These are phyloP conservation scores for Abrostola triplasia DNA, from an alignment of 2,888 invertebrate species.

Conservation along the genomic window DNA sequence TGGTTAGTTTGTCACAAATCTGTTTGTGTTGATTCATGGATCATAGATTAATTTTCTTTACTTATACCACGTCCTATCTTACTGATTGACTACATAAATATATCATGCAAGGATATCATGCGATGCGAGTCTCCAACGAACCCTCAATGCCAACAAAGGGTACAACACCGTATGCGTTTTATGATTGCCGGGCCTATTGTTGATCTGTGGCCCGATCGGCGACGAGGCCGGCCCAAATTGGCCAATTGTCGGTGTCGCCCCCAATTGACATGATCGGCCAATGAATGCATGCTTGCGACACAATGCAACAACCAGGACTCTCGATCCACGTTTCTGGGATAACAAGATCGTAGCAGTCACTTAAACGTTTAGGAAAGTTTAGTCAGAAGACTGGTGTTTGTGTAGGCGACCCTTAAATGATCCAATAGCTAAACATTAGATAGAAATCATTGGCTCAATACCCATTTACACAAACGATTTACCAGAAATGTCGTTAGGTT, in stretches of 20 bases:
- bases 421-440: background rate
- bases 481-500: too few relatives aligned
- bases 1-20: too few relatives aligned
- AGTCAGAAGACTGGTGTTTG: background rate
- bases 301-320: constrained; percentile 36
- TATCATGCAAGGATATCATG: constrained; percentile 4
- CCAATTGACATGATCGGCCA: constrained; percentile 73
- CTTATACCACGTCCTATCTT: too few relatives aligned
- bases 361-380: constrained; percentile 13
- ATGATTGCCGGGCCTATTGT: constrained; percentile 42
- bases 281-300: constrained; percentile 49
- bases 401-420: constrained; percentile 23
- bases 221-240: constrained; percentile 69
- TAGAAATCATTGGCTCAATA: too few relatives aligned
- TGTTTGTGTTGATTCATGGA: too few relatives aligned
- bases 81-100: background rate
- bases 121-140: constrained; percentile 15
- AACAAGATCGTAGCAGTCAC: constrained; percentile 3
- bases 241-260: constrained; percentile 74
- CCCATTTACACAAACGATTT: too few relatives aligned
- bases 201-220: constrained; percentile 30
- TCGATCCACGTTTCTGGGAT: constrained; percentile 17
- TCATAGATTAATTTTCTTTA: too few relatives aligned
- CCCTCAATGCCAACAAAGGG: constrained; percentile 25
- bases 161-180: constrained; percentile 30